These are phyloP conservation scores for Rhipidura dahli DNA, from an alignment of 2,113 vertebrate genomes.

Conservation along the genomic window DNA sequence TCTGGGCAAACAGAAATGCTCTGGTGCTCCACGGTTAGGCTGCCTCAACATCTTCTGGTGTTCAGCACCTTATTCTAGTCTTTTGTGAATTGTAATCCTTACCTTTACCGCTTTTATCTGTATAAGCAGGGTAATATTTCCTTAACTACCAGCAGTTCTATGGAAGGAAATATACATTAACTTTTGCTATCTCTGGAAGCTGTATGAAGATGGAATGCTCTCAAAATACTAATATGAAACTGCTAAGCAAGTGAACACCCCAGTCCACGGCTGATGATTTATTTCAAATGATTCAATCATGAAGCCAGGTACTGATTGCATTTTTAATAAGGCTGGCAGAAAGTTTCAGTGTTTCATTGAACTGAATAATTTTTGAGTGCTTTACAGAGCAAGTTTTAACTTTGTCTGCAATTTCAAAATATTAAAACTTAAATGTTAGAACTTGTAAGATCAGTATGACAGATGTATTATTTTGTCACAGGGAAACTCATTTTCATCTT, in stretches of 20 bases:
- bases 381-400: background rate
- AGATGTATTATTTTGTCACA: background rate
- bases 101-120: background rate
- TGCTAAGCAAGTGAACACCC: background rate
- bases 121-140: background rate
- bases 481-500: background rate
- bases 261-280: background rate
- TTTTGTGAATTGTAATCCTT: background rate
- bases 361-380: background rate
- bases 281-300: background rate
- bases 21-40: background rate
- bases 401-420: background rate
- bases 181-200: background rate
- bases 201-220: background rate
- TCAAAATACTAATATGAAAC: background rate
- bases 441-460: background rate
- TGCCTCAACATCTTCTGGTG: background rate
- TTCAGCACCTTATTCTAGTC: background rate
- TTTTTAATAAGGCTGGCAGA: constrained; percentile 6
- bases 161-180: background rate
- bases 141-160: background rate
- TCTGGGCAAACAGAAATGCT: background rate
- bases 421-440: background rate
- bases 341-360: background rate
- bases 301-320: background rate